Conservation (phyloP, 2,113 vertebrate genomes). For the Nyctereutes procyonoides region DNA sequence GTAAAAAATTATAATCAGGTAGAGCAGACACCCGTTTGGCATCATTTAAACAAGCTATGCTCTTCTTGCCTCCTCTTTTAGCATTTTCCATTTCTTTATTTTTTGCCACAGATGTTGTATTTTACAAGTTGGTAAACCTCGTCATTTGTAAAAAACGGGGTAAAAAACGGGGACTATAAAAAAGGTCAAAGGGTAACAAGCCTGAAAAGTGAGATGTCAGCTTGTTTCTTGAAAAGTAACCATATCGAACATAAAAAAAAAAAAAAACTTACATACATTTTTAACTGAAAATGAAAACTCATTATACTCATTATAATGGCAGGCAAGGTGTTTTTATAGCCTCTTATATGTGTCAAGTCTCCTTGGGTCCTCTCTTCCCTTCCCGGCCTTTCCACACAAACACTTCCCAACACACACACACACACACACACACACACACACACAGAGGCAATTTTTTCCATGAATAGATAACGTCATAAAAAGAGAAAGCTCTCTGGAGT, state of each 20-base stretch:
- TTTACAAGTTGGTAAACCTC: neutral
- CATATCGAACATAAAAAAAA: constrained; percentile 40
- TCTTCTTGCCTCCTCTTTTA: constrained; percentile 6
- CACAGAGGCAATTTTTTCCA: neutral
- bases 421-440: neutral
- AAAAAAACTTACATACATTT: neutral
- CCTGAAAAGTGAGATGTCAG: neutral
- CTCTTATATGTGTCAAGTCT: neutral
- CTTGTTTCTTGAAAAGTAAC: constrained; percentile 36
- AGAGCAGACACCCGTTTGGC: neutral
- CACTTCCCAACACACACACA: neutral
- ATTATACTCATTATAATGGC: neutral
- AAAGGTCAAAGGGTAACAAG: neutral
- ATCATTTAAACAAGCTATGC: neutral
- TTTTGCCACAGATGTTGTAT: constrained; percentile 50
- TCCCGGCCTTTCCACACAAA: neutral
- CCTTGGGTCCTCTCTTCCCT: neutral
- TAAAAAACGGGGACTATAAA: constrained; percentile 32
- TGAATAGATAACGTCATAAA: neutral
- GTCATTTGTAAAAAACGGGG: neutral
- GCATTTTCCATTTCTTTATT: neutral
- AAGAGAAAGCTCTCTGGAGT: neutral
- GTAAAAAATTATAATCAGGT: neutral
- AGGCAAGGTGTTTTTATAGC: neutral
- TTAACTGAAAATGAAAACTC: constrained; percentile 41